A percentile compares a stretch with the other conserved stretches of the same genome.
Conservation (phyloP, 2,888 invertebrate genomes). For the Myopa tessellatipennis region DNA sequence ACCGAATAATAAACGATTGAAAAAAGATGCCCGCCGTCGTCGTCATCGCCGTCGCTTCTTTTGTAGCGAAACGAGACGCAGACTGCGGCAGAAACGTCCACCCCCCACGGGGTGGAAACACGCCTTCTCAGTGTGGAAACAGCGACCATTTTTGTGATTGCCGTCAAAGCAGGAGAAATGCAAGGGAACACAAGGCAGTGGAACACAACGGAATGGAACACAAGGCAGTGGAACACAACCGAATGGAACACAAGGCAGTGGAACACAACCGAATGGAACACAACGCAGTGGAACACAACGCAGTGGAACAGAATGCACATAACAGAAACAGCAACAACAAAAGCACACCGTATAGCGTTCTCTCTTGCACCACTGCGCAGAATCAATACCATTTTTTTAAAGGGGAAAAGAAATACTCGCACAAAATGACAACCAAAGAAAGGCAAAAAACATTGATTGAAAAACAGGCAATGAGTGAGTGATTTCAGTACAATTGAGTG, state of each 20-base stretch:
- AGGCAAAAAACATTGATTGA: not conserved
- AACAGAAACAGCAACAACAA: not conserved
- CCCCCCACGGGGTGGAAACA: conserved; percentile 5
- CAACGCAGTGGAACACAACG: too few relatives aligned
- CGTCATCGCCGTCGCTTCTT: not conserved
- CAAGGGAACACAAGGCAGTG: not conserved
- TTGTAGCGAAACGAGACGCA: not conserved
- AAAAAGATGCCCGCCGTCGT: not conserved
- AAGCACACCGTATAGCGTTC: conserved; percentile 17
- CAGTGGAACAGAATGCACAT: not conserved
- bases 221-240: conserved; percentile 9
- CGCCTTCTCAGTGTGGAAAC: conserved; percentile 9
- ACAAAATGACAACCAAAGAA: not conserved
- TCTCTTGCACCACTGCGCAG: conserved; percentile 30
- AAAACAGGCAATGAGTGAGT: conserved; percentile 8
- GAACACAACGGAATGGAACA: conserved; percentile 1
- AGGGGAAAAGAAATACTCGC: not conserved
- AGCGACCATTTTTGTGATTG: conserved; percentile 29
- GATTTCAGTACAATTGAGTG: not conserved
- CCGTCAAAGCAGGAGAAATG: conserved; percentile 25
- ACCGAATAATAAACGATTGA: conserved; percentile 15
- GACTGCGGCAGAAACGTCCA: conserved; percentile 4
- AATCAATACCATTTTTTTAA: not conserved
- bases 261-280: not conserved
- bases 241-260: not conserved